Conservation (phyloP, 2,888 invertebrate species). For the Glyphotaelius pellucidus region DNA sequence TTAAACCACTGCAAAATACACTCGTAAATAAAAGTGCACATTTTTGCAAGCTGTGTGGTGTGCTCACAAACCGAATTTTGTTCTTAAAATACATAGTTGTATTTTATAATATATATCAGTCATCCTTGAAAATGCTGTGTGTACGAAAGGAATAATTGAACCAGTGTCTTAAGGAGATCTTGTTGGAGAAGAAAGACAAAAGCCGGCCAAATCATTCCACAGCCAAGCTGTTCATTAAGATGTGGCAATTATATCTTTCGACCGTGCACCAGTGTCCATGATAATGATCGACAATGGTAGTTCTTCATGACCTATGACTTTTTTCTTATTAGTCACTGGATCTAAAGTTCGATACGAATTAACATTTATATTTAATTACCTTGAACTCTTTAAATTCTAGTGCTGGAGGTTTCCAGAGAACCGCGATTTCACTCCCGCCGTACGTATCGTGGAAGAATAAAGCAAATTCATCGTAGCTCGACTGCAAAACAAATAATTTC, state of each 20-base stretch:
- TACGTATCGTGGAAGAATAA: slow-evolving; percentile 93
- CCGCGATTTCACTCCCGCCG: slow-evolving; percentile 91
- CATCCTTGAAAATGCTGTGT: neutral
- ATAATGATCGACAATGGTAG: no score
- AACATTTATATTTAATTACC: slow-evolving; percentile 72
- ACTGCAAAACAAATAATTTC: slow-evolving; percentile 73
- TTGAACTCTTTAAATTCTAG: slow-evolving; percentile 83
- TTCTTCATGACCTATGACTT: neutral
- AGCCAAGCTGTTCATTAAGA: neutral
- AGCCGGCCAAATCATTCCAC: neutral
- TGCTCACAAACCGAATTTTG: no score
- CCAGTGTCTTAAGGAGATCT: neutral
- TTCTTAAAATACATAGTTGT: no score
- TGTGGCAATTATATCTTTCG: neutral
- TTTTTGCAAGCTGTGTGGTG: no score
- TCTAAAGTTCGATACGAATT: neutral
- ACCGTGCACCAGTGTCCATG: neutral
- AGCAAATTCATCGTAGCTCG: slow-evolving; percentile 86
- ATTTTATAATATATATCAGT: no score
- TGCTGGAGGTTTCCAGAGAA: slow-evolving; percentile 88
- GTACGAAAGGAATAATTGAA: neutral
- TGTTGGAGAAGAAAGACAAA: neutral
- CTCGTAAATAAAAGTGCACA: no score
- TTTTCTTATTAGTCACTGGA: neutral
- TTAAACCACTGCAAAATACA: no score